These are phyloP conservation scores for Decapterus maruadsi DNA, from an alignment of 2,797 vertebrate species.

Conservation along the genomic window DNA sequence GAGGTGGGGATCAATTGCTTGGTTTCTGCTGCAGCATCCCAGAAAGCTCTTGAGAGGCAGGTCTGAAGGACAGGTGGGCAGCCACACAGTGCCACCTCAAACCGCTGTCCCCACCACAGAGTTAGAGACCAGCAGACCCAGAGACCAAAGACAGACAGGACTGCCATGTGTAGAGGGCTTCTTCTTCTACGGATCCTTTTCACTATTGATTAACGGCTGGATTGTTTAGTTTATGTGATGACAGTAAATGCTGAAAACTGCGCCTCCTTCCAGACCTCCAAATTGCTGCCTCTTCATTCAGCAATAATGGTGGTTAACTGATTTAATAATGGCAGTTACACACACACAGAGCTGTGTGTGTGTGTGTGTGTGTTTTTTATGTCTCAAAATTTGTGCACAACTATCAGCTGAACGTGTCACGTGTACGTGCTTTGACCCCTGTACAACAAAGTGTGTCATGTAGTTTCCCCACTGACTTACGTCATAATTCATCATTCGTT, in stretches of 20 bases:
- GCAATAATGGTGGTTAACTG: background rate
- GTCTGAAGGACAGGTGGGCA: constrained; percentile 77
- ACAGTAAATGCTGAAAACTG: background rate
- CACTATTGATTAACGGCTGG: background rate
- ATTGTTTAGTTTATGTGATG: background rate
- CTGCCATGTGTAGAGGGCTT: constrained; percentile 28
- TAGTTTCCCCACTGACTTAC: too few relatives aligned
- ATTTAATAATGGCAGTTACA: constrained; percentile 9
- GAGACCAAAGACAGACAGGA: constrained; percentile 52
- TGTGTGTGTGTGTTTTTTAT: too few relatives aligned
- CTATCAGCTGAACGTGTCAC: too few relatives aligned
- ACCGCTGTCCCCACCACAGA: constrained; percentile 75
- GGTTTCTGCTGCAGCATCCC: constrained; percentile 81
- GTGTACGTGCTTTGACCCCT: too few relatives aligned
- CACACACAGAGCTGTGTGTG: background rate
- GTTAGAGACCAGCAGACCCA: constrained; percentile 49
- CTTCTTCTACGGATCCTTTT: background rate
- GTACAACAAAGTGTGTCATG: too few relatives aligned
- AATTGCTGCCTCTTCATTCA: constrained; percentile 3
- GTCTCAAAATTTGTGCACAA: too few relatives aligned
- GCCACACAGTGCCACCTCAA: constrained; percentile 76
- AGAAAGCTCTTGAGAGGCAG: constrained; percentile 69
- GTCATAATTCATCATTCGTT: too few relatives aligned
- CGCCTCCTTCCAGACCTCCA: background rate
- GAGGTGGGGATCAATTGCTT: constrained; percentile 77